A percentile compares a stretch with the other conserved stretches of the same genome.
Evolutionary conservation across 2,113 vertebrate species (phyloP).

Genomic region (Catharus minimus): DNA sequence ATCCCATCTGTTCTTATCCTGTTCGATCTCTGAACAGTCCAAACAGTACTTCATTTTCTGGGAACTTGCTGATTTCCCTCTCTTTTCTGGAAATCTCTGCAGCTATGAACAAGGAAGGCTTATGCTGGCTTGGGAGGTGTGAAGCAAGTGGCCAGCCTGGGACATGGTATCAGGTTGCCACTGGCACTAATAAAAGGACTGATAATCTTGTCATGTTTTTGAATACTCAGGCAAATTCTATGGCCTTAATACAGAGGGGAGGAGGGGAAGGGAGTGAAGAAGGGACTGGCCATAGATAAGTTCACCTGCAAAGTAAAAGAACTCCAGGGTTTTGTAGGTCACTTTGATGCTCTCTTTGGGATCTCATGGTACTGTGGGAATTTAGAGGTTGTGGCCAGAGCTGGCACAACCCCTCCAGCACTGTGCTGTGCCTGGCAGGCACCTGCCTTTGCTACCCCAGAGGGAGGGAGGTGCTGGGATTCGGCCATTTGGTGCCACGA

Average conservation of each 20-base stretch:
- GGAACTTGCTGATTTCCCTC: not conserved
- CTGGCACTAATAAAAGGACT: conserved; percentile 34
- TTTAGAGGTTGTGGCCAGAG: not conserved
- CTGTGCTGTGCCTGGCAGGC: not conserved
- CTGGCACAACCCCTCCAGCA: not conserved
- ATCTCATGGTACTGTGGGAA: not conserved
- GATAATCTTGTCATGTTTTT: conserved; percentile 17
- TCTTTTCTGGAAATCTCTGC: not conserved
- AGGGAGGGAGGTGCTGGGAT: not conserved
- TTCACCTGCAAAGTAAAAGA: not conserved
- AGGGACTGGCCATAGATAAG: not conserved
- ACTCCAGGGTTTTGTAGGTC: not conserved
- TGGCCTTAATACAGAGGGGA: not conserved
- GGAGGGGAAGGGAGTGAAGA: not conserved
- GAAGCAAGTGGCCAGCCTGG: conserved; percentile 21
- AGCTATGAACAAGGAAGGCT: not conserved
- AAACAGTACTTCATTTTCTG: not conserved
- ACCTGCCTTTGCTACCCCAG: not conserved
- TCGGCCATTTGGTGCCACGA: not conserved
- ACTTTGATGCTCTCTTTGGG: not conserved
- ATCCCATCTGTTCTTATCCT: not conserved
- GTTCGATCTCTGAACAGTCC: not conserved
- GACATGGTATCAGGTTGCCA: not conserved
- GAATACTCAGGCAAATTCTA: not conserved
- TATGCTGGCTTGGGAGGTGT: conserved; percentile 1